These are phyloP conservation scores for Cydia fagiglandana DNA, from an alignment of 1,140 invertebrate species.

Conservation along the genomic window DNA sequence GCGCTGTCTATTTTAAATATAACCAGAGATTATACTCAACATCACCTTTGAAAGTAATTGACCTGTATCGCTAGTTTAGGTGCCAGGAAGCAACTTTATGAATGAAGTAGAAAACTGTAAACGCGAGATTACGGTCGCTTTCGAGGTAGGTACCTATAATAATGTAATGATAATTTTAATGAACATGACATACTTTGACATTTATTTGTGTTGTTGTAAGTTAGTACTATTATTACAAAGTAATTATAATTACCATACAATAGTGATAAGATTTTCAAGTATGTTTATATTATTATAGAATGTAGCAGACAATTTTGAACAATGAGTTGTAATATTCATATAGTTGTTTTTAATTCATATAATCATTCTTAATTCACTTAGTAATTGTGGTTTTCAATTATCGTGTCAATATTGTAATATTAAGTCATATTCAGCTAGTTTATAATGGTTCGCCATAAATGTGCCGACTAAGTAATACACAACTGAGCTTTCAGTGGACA, in stretches of 20 bases:
- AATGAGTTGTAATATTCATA: conserved; percentile 47
- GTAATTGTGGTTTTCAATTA: conserved; percentile 66
- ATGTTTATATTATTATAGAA: conserved; percentile 58
- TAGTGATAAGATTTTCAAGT: conserved; percentile 58
- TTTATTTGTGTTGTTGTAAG: conserved; percentile 46
- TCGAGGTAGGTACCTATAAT: conserved; percentile 9
- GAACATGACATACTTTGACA: conserved; percentile 40
- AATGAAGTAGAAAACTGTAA: neutral
- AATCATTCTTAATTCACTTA: conserved; percentile 49
- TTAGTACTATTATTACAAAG: conserved; percentile 62
- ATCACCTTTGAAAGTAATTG: conserved; percentile 8
- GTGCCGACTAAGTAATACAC: conserved; percentile 50
- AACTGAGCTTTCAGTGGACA: conserved; percentile 68
- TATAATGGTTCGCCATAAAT: conserved; percentile 62
- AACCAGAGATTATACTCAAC: neutral
- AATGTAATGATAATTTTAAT: conserved; percentile 36
- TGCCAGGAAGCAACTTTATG: conserved; percentile 8
- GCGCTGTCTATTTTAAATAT: conserved; percentile 14
- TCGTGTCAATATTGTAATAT: conserved; percentile 68
- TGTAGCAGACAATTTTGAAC: conserved; percentile 51
- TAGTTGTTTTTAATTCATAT: conserved; percentile 47
- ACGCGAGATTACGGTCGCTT: neutral
- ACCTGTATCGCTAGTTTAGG: neutral
- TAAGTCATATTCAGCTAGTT: conserved; percentile 66
- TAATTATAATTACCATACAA: conserved; percentile 53